These are phyloP conservation scores for Nasonia vitripennis DNA, from an alignment of 1,140 invertebrate genomes.

Conservation along the genomic window DNA sequence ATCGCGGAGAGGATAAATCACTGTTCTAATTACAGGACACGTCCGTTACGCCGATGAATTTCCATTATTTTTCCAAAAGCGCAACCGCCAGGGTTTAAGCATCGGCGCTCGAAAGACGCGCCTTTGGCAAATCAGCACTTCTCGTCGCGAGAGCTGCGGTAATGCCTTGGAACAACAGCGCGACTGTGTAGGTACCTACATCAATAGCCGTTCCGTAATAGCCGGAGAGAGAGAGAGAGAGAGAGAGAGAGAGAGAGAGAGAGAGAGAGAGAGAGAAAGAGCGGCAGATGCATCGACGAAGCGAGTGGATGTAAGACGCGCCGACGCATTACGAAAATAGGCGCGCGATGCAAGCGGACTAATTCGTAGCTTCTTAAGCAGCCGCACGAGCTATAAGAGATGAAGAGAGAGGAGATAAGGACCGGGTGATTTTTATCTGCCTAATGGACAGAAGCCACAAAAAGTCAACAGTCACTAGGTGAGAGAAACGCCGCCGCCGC, in stretches of 20 bases:
- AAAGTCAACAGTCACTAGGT: constrained; percentile 65
- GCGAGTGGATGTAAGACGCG: background rate
- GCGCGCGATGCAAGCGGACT: constrained; percentile 14
- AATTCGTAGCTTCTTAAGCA: constrained; percentile 47
- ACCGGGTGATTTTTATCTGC: constrained; percentile 65
- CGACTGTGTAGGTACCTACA: background rate
- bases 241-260: no score
- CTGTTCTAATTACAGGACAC: background rate
- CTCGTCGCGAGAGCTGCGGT: background rate
- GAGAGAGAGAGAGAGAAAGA: no score
- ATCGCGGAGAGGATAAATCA: background rate
- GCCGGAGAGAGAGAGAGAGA: no score
- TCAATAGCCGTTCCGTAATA: background rate
- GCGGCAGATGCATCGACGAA: constrained; percentile 20
- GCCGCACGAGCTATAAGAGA: constrained; percentile 50
- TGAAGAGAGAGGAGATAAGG: constrained; percentile 59
- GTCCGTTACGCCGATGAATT: background rate
- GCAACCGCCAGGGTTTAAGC: background rate
- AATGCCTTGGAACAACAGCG: background rate
- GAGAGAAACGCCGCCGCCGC: constrained; percentile 54
- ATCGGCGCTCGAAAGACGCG: background rate
- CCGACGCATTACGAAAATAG: constrained; percentile 26
- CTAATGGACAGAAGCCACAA: constrained; percentile 71
- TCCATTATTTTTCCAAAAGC: background rate
- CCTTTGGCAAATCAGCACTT: background rate